Conservation (phyloP, 2,888 invertebrate species). For the Sminthurides aquaticus region DNA sequence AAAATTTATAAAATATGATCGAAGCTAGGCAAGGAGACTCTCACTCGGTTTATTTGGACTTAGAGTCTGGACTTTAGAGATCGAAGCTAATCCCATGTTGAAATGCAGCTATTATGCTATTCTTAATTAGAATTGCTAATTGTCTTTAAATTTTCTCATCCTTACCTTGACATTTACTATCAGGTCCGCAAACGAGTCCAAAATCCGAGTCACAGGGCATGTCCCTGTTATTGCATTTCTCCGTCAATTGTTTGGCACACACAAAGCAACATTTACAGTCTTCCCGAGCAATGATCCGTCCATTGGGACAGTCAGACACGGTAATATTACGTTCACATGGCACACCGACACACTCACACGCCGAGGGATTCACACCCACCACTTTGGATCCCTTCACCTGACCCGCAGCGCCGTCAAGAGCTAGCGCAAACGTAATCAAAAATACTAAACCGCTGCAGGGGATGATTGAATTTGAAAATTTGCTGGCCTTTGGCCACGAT, state of each 20-base stretch:
- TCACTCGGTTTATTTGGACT: no score
- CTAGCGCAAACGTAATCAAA: no score
- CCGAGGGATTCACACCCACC: neutral
- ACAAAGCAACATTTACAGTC: conserved; percentile 42
- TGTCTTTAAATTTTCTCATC: no score
- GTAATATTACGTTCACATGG: conserved; percentile 41
- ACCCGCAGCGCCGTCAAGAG: neutral
- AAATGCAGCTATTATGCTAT: no score
- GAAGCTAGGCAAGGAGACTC: no score
- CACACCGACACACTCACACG: conserved; percentile 31
- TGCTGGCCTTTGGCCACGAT: no score
- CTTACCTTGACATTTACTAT: conserved; percentile 39
- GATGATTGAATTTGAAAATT: no score
- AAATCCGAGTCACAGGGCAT: conserved; percentile 38
- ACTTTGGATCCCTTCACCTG: neutral
- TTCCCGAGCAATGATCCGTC: conserved; percentile 34
- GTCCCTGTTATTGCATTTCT: conserved; percentile 37
- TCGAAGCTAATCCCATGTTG: no score
- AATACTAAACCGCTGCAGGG: no score
- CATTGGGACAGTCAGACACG: conserved; percentile 40
- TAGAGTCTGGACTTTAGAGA: no score
- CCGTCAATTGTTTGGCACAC: conserved; percentile 43
- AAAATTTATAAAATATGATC: no score
- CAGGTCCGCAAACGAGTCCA: conserved; percentile 39
- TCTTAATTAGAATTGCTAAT: no score